Evolutionary conservation across 2,888 invertebrate species (phyloP).

Genomic region (Calameuta pallipes): DNA sequence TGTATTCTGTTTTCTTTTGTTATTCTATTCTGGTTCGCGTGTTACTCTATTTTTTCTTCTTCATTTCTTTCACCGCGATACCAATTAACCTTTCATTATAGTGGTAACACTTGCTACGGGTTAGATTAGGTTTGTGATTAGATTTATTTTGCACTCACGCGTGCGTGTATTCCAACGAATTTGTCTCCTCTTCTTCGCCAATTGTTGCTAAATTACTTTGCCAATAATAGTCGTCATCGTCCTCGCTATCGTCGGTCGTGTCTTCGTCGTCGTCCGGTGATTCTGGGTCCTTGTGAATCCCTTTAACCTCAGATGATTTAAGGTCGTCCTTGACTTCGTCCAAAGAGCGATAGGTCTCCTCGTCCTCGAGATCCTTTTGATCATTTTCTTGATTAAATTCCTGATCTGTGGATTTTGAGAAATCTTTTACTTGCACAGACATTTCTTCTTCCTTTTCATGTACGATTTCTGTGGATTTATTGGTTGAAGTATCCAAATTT

Average conservation of each 20-base stretch:
- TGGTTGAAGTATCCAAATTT: background rate
- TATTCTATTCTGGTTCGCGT: too few species aligned
- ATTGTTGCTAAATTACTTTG: constrained; percentile 73
- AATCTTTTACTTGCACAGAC: background rate
- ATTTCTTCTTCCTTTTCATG: constrained; percentile 1
- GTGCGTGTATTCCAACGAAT: constrained; percentile 55
- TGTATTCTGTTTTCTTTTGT: too few species aligned
- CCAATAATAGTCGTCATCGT: constrained; percentile 59
- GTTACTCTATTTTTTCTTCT: background rate
- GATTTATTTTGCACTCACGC: constrained; percentile 43
- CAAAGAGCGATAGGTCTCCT: constrained; percentile 40
- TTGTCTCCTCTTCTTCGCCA: constrained; percentile 75
- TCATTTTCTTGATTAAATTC: constrained; percentile 20
- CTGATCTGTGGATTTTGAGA: background rate
- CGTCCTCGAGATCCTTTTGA: constrained; percentile 21
- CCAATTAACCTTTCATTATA: too few species aligned
- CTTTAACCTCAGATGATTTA: constrained; percentile 9
- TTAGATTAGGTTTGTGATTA: too few species aligned
- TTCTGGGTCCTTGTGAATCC: constrained; percentile 5
- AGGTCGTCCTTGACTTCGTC: constrained; percentile 39
- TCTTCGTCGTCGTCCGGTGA: constrained; percentile 68
- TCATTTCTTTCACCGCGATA: too few species aligned
- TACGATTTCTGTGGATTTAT: background rate
- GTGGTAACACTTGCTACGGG: too few species aligned
- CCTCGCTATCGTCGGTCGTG: constrained; percentile 64